Percentiles rank a stretch among this genome's conserved stretches.
Evolutionary conservation across 2,797 vertebrate genomes (phyloP).

Genomic region (Melanotaenia parkinsoni): DNA sequence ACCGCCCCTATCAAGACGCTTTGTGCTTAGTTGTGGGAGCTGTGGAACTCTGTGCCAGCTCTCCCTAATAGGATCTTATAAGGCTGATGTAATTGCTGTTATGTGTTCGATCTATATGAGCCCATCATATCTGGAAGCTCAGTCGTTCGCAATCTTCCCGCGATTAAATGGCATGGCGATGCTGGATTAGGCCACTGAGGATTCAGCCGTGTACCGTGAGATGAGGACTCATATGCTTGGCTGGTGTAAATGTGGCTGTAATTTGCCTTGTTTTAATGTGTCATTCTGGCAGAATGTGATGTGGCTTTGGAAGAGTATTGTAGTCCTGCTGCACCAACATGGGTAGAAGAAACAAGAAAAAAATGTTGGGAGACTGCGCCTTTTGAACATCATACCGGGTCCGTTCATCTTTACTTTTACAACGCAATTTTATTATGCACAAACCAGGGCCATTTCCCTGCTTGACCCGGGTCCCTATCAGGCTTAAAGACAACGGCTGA

Average conservation of each 20-base stretch:
- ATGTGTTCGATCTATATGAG: constrained; percentile 60
- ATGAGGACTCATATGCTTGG: constrained; percentile 56
- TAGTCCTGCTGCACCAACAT: neutral
- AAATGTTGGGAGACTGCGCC: constrained; percentile 1
- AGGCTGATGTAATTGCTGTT: constrained; percentile 73
- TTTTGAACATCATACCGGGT: constrained; percentile 45
- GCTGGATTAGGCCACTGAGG: constrained; percentile 70
- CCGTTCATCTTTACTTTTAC: constrained; percentile 60
- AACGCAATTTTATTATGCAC: constrained; percentile 58
- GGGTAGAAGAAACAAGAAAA: neutral
- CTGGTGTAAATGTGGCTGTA: constrained; percentile 56
- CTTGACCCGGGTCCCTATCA: constrained; percentile 60
- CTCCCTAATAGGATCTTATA: constrained; percentile 70
- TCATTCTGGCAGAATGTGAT: constrained; percentile 61
- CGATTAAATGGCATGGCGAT: constrained; percentile 68
- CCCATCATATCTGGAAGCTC: constrained; percentile 66
- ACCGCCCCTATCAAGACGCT: constrained; percentile 86
- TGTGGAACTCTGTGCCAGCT: constrained; percentile 68
- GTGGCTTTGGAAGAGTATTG: constrained; percentile 49
- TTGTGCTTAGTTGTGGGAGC: constrained; percentile 68
- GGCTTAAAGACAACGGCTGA: constrained; percentile 73
- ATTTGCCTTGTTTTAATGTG: constrained; percentile 68
- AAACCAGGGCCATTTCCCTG: constrained; percentile 55
- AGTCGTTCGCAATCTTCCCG: constrained; percentile 61
- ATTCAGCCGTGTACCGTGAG: constrained; percentile 39